Base-by-base conservation (phyloP, 2,888 invertebrate species). In the Pycnomerus fuliginosus region DNA sequence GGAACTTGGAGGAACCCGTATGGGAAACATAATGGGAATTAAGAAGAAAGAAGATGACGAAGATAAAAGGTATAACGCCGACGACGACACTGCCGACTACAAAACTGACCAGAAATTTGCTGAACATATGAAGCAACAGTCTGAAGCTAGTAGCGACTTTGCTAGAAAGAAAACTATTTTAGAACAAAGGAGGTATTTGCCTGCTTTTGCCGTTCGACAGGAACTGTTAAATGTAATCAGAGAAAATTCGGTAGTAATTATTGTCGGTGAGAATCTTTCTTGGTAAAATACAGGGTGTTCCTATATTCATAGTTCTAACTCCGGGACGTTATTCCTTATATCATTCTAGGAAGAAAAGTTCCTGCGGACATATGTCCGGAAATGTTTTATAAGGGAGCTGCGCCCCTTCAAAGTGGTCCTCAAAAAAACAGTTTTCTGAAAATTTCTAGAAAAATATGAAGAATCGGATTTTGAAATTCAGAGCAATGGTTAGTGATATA, bases 51-150 rank as follows among this genome's bases (percentile, higher is more conserved):
- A 88, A 52, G 90, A 92, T 29, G 83, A 86, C 11, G 85, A 85
- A 28, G 88, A 88, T 61, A 73, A 71, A 3, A 77, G 80, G 52
- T 79, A 76, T 32, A 78, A 82, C 52, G 80, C 80, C 53, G 81
- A 82, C 28, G 71, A 79, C 2, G 90, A 87, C 52, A 85, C 85
- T 3, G 83, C 88, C 0, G 93, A 94, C 52, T 96, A 88, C 61
- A 92, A 87, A 67, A 84, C 90, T 29, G 94, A 92, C 47, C 98
- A 99, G 67, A 96, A 96, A 68, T 99, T 97, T 72, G 96, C 97
- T 0, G 90, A 93, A 45, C 94, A 97, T 67, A 88, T 99, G 82
- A 86, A 85, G 50, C 80, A 82, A 57, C 80, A 83, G 60, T 79
- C 79, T 42, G n/a, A n/a, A n/a, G 86, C 89, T 51, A 82, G 78